Conservation (phyloP, 2,113 vertebrate genomes). For the Catharus fuscescens region DNA sequence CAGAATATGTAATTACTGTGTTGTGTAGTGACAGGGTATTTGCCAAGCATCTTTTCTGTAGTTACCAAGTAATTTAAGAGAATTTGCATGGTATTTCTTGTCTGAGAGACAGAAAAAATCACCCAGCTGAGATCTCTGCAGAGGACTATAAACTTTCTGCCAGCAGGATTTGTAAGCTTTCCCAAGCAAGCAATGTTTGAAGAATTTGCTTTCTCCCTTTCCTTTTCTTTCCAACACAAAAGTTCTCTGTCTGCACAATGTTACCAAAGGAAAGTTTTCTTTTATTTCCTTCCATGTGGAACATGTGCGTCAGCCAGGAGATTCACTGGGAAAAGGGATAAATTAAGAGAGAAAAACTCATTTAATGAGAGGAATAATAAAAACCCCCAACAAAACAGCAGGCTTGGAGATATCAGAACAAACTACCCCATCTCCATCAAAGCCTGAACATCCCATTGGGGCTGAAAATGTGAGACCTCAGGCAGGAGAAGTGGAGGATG, state of each 20-base stretch:
- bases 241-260: background rate
- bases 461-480: background rate
- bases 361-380: background rate
- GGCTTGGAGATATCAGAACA: background rate
- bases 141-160: conserved; percentile 26
- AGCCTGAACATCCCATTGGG: background rate
- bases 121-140: conserved; percentile 20
- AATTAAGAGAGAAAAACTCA: background rate
- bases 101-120: background rate
- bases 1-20: conserved; percentile 29
- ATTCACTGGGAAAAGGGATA: background rate
- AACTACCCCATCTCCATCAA: background rate
- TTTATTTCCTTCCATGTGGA: background rate
- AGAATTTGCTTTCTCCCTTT: background rate
- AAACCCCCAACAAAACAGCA: background rate
- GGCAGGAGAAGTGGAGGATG: background rate
- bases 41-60: conserved; percentile 9
- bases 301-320: background rate
- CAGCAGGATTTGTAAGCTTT: conserved; percentile 9
- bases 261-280: background rate
- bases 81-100: conserved; percentile 40
- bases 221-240: background rate
- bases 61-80: conserved; percentile 44
- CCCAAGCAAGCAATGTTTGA: background rate
- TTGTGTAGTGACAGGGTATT: conserved; percentile 29